Evolutionary conservation across 2,113 vertebrate species (phyloP), one percentile per base, ranked within the genome.

Genomic region (Mirounga angustirostris): DNA sequence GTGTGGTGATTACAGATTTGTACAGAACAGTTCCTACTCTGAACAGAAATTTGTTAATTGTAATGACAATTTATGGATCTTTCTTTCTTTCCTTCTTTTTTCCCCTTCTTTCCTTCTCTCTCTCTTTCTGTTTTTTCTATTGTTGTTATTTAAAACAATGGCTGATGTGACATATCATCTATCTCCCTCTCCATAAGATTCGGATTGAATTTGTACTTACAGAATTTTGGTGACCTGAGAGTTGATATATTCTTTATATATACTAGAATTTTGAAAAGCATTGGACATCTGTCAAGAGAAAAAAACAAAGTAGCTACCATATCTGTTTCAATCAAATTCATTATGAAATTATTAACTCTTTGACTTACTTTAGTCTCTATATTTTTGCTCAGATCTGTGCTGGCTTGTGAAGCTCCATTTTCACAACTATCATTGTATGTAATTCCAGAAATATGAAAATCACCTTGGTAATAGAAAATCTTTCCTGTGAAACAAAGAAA

Each of bases 361-460:
- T 40, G 40, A 80, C 15, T 95, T 93, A 97, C 89, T 74, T 97
- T 89, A 40, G 46, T 89, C n/a, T 97, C 91, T 83, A 92, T 97
- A 86, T 92, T 76, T 96, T 95, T 94, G 26, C 30, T 96, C 56
- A 94, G n/a, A 54, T 58, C 30, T 58, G 19, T 73, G n/a, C 50
- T 87, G n/a, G 19, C 54, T 94, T 94, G 40, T 73, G 96, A 97
- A 95, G 54, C 22, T 79, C 16, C 9, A 5, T 81, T 94, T 80
- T 92, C 78, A 97, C 93, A 97, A 52, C n/a, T 95, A 22, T 91
- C 67, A 92, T 76, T 97, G 43, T 97, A 81, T 24, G 3, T 94
- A n/a, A 82, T n/a, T 96, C 92, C 96, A 95, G 91, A 92, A 83
- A 98, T 89, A 58, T n/a, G 24, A 95, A 98, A 97, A 50, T 80